Evolutionary conservation across 2,797 vertebrate species (phyloP).

Genomic region (Gallinago solitaria): DNA sequence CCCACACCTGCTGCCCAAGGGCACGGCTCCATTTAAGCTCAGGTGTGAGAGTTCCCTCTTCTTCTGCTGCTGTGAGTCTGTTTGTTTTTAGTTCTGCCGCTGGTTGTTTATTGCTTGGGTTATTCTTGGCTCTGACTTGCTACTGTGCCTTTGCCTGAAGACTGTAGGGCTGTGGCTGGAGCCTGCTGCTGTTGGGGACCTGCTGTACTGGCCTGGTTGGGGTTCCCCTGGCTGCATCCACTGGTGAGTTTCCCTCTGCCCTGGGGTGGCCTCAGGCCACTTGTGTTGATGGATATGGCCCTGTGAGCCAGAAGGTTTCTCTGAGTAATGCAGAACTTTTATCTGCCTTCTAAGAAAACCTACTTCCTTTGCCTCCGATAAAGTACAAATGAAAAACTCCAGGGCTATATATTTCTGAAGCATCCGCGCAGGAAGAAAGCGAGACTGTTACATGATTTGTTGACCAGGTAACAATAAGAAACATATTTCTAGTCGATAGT

Average conservation of each 20-base stretch:
- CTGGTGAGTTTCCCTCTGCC: rapidly evolving
- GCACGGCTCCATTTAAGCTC: not conserved
- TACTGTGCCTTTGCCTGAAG: rapidly evolving
- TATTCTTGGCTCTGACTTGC: rapidly evolving
- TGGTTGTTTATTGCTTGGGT: rapidly evolving
- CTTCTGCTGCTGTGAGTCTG: rapidly evolving
- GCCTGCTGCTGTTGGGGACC: not conserved
- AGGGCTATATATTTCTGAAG: rapidly evolving
- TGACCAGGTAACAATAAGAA: not conserved
- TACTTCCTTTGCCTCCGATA: not conserved
- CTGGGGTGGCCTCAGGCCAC: rapidly evolving
- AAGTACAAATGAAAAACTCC: not conserved
- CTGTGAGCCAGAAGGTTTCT: not conserved
- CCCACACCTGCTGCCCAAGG: not conserved
- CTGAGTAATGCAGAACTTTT: not conserved
- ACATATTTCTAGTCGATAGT: not conserved
- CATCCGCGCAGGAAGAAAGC: not conserved
- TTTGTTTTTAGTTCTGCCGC: rapidly evolving
- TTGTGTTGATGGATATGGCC: rapidly evolving
- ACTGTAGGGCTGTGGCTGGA: rapidly evolving
- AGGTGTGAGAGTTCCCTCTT: rapidly evolving
- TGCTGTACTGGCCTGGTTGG: rapidly evolving
- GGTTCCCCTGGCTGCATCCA: rapidly evolving
- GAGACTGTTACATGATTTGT: not conserved
- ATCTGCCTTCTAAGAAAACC: not conserved